Conservation (phyloP, 2,113 vertebrate genomes). For the Crotalus tigris region DNA sequence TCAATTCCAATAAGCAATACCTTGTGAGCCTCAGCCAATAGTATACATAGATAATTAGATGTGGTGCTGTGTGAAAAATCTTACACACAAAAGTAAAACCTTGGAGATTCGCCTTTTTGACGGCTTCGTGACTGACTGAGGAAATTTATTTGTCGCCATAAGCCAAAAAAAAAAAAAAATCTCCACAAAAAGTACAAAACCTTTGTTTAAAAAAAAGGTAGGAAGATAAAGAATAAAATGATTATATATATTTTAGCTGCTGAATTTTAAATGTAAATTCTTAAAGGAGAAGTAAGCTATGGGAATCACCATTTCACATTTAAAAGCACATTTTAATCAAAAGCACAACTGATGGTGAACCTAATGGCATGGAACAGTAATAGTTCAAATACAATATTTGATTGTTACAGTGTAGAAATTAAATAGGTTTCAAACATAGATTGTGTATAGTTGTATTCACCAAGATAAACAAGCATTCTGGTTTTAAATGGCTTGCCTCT, state of each 20-base stretch:
- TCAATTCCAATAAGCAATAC: constrained; percentile 69
- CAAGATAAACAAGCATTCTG: neutral
- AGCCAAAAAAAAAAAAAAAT: neutral
- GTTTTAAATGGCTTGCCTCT: neutral
- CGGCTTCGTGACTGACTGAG: constrained; percentile 34
- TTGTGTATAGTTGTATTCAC: neutral
- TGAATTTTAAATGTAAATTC: constrained; percentile 20
- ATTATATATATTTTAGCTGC: constrained; percentile 3
- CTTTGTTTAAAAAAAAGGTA: constrained; percentile 29
- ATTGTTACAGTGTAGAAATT: neutral
- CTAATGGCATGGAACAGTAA: neutral
- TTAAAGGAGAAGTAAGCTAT: constrained; percentile 24
- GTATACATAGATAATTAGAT: constrained; percentile 65
- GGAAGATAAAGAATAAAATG: constrained; percentile 5
- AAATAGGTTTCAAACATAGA: neutral
- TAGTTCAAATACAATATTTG: neutral
- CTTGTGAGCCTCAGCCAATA: constrained; percentile 60
- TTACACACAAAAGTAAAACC: constrained; percentile 50
- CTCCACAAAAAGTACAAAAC: neutral
- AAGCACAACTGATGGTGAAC: neutral
- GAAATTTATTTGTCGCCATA: constrained; percentile 47
- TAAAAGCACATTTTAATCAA: neutral
- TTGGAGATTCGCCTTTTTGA: constrained; percentile 56
- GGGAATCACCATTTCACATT: constrained; percentile 15
- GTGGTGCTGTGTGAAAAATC: constrained; percentile 44